A percentile compares a stretch with the other conserved stretches of the same genome.
Evolutionary conservation across 2,888 invertebrate species (phyloP).

Genomic region (Caenorhabditis plicata): DNA sequence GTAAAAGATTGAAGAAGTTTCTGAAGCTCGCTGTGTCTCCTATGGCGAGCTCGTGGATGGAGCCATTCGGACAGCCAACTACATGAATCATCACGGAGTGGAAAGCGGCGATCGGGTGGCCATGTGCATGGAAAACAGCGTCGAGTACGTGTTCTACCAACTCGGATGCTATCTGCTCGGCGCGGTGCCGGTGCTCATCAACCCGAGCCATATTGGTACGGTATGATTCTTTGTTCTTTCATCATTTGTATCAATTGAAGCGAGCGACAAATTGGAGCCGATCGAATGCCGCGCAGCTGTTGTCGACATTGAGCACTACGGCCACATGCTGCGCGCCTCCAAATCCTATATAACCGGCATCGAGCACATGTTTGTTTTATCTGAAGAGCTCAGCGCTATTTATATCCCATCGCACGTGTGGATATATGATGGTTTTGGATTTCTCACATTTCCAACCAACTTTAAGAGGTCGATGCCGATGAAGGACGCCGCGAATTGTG

Average conservation of each 20-base stretch:
- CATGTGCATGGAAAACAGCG: constrained; percentile 39
- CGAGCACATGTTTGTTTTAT: constrained; percentile 34
- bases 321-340: constrained; percentile 20
- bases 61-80: constrained; percentile 25
- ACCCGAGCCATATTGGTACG: constrained; percentile 34
- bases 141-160: constrained; percentile 36
- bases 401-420: constrained; percentile 32
- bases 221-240: no score
- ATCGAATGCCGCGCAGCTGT: constrained; percentile 26
- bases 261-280: constrained; percentile 14
- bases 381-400: constrained; percentile 30
- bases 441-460: constrained; percentile 24
- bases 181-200: constrained; percentile 32
- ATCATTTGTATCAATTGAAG: background rate
- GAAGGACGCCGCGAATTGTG: constrained; percentile 1
- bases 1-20: constrained; percentile 44
- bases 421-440: constrained; percentile 39
- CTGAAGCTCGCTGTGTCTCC: constrained; percentile 32
- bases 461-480: constrained; percentile 1
- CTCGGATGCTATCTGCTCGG: constrained; percentile 26
- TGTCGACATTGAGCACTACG: constrained; percentile 35
- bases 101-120: constrained; percentile 20
- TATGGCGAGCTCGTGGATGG: constrained; percentile 34
- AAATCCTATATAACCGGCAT: constrained; percentile 5
- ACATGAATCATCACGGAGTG: constrained; percentile 34